Evolutionary conservation across 2,113 vertebrate species (phyloP).

Genomic region (Hemiprocne comata): DNA sequence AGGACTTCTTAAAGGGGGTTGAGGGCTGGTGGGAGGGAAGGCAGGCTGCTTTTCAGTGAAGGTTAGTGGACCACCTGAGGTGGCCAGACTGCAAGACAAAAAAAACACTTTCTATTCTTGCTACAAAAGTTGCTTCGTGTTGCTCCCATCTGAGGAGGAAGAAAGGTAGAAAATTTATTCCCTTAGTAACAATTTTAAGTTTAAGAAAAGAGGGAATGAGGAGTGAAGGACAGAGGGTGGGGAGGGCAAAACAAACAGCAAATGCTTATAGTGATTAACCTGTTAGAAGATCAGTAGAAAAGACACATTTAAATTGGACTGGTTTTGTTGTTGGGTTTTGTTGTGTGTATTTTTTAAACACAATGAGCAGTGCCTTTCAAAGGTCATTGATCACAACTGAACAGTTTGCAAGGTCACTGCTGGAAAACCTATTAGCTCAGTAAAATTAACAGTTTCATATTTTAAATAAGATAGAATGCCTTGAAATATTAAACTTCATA

Average conservation of each 20-base stretch:
- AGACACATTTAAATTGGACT: neutral
- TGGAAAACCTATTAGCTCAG: neutral
- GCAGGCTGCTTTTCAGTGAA: neutral
- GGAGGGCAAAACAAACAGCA: neutral
- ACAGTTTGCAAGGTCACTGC: neutral
- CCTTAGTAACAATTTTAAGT: neutral
- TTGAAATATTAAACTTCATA: neutral
- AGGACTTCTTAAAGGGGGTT: neutral
- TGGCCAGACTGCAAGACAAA: neutral
- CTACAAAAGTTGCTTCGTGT: neutral
- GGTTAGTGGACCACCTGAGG: neutral
- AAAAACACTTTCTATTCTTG: neutral
- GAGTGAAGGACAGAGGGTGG: neutral
- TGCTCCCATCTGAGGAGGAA: neutral
- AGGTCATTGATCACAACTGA: neutral
- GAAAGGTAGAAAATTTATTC: neutral
- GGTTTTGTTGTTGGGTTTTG: neutral
- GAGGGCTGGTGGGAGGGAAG: neutral
- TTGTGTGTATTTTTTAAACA: neutral
- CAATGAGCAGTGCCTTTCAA: neutral
- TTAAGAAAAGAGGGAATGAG: neutral
- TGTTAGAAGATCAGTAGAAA: neutral
- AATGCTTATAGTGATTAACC: neutral
- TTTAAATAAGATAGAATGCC: neutral
- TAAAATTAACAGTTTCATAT: neutral